A percentile compares a stretch with the other conserved stretches of the same genome.
These are phyloP conservation scores for Lepus timidus DNA, from an alignment of 2,113 vertebrate genomes.

Conservation along the genomic window DNA sequence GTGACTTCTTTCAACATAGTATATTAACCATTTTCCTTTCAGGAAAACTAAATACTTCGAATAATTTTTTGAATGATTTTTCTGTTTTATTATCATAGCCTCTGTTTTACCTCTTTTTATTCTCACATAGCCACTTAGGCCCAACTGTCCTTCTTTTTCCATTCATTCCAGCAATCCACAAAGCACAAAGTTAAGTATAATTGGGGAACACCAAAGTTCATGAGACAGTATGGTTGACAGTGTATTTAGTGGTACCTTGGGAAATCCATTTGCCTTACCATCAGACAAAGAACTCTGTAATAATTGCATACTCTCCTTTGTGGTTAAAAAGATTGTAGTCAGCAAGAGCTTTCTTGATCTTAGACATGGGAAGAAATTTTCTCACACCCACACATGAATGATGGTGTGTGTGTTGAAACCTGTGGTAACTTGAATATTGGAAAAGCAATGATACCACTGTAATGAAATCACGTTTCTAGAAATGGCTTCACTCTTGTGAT, in stretches of 20 bases:
- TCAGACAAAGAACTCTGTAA: conserved; percentile 72
- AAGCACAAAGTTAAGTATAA: not conserved
- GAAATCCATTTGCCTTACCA: conserved; percentile 44
- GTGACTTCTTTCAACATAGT: not conserved
- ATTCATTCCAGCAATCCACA: not conserved
- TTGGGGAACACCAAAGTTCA: not conserved
- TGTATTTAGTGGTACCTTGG: conserved; percentile 43
- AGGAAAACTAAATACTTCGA: not conserved
- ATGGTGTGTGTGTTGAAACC: conserved; percentile 69
- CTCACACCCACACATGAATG: conserved; percentile 84
- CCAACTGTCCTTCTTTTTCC: not conserved
- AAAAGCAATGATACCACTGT: conserved; percentile 12
- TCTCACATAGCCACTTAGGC: not conserved
- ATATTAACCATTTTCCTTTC: not conserved
- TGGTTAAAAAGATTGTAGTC: conserved; percentile 79
- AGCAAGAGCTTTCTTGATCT: conserved; percentile 73
- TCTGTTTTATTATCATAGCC: not conserved
- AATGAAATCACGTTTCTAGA: conserved; percentile 64
- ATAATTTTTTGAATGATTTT: conserved; percentile 29
- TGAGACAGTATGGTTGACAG: not conserved
- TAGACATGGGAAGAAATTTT: conserved; percentile 80
- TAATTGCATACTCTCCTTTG: conserved; percentile 77
- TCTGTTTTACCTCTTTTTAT: not conserved
- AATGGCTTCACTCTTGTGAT: conserved; percentile 27
- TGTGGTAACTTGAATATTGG: conserved; percentile 67